These are phyloP conservation scores for Cinclus cinclus DNA, from an alignment of 2,113 vertebrate species.

Conservation along the genomic window DNA sequence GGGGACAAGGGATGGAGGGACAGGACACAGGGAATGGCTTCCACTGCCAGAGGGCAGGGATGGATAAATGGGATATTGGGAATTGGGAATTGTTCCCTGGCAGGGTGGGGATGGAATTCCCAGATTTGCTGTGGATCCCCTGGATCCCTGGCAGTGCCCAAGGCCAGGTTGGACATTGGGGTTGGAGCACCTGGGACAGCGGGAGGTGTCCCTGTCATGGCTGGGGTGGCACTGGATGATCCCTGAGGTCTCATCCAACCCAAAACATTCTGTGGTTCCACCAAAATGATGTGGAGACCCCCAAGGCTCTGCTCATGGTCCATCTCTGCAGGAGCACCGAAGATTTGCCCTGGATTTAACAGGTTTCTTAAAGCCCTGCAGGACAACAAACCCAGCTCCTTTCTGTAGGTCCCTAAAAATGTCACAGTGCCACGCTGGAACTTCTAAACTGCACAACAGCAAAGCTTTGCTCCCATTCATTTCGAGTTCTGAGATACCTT, in stretches of 20 bases:
- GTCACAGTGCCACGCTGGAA: accelerated
- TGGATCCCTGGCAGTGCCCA: not conserved
- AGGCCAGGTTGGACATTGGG: not conserved
- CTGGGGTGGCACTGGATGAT: accelerated
- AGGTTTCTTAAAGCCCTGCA: not conserved
- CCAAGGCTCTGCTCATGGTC: not conserved
- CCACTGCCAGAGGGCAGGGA: accelerated
- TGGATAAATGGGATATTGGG: not conserved
- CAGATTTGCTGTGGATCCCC: not conserved
- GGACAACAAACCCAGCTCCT: not conserved
- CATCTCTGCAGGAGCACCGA: not conserved
- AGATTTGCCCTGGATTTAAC: not conserved
- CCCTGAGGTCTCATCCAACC: not conserved
- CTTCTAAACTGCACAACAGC: not conserved
- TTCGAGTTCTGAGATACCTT: not conserved
- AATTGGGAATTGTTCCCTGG: not conserved
- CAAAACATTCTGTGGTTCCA: not conserved
- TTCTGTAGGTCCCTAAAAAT: accelerated
- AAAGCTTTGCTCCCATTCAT: not conserved
- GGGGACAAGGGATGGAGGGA: not conserved
- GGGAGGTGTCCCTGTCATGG: not conserved
- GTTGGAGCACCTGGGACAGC: not conserved
- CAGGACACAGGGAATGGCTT: not conserved
- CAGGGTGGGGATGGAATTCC: not conserved
- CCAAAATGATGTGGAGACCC: not conserved